Percentiles rank a stretch among this genome's conserved stretches.
Evolutionary conservation across 2,888 invertebrate species (phyloP).

Genomic region (Gymnoscelis rufifasciata): DNA sequence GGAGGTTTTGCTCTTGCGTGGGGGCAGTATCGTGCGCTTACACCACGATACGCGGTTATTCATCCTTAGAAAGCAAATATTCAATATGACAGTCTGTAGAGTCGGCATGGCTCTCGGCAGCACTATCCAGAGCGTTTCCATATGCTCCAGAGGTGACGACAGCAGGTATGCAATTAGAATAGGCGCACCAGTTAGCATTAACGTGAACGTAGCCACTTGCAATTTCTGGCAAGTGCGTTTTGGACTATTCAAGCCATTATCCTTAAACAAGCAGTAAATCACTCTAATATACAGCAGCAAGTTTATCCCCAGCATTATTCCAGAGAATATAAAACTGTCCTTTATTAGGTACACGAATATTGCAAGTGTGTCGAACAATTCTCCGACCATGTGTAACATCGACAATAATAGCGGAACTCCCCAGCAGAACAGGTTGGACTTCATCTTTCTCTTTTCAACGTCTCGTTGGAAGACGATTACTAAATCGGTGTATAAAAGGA

Average conservation of each 20-base stretch:
- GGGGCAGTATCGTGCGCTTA: neutral
- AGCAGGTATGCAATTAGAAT: conserved; percentile 4
- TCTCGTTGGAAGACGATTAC: conserved; percentile 21
- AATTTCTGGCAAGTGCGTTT: conserved; percentile 7
- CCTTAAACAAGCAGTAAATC: conserved; percentile 9
- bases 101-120: conserved; percentile 4
- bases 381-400: conserved; percentile 3
- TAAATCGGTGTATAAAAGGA: conserved; percentile 23
- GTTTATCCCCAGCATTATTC: conserved; percentile 6
- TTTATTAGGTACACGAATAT: conserved; percentile 1
- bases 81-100: conserved; percentile 5
- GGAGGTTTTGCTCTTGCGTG: neutral
- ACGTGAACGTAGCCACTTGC: conserved; percentile 10
- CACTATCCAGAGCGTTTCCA: neutral
- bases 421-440: conserved; percentile 23
- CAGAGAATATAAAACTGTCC: conserved; percentile 7
- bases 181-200: conserved; percentile 10
- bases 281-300: conserved; percentile 10
- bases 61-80: conserved; percentile 13
- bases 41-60: conserved; percentile 18
- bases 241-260: conserved; percentile 1
- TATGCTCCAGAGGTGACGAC: neutral
- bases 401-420: conserved; percentile 12
- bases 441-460: conserved; percentile 16
- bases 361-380: neutral